Evolutionary conservation across 2,888 invertebrate genomes (phyloP).

Genomic region (Epistrophe grossulariae): DNA sequence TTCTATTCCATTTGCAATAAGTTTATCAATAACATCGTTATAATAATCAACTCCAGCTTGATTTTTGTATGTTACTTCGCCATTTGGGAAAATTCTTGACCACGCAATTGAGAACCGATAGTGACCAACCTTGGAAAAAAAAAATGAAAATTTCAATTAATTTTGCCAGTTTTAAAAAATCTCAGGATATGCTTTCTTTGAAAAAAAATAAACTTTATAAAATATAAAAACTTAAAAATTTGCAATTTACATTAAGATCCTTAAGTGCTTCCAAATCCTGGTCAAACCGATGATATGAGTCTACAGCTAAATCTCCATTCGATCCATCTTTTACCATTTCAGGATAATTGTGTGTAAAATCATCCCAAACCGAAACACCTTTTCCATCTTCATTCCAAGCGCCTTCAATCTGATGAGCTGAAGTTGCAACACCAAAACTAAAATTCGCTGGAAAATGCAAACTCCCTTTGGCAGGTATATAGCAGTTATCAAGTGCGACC

Average conservation of each 20-base stretch:
- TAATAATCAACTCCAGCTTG: conserved; percentile 84
- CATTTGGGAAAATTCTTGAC: conserved; percentile 87
- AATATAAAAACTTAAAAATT: too few relatives aligned
- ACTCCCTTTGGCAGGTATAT: conserved; percentile 49
- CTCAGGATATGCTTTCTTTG: too few relatives aligned
- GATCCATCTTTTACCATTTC: conserved; percentile 83
- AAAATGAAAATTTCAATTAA: neutral
- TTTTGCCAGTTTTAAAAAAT: too few relatives aligned
- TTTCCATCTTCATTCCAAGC: conserved; percentile 82
- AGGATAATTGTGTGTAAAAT: conserved; percentile 79
- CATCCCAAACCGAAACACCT: conserved; percentile 81
- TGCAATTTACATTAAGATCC: neutral
- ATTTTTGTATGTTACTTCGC: conserved; percentile 84
- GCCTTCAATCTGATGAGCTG: conserved; percentile 79
- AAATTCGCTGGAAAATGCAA: conserved; percentile 77
- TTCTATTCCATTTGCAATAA: conserved; percentile 86
- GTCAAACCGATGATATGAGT: conserved; percentile 86
- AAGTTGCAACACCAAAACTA: conserved; percentile 78
- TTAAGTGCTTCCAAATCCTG: conserved; percentile 86
- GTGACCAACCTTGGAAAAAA: conserved; percentile 80
- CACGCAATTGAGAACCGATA: conserved; percentile 87
- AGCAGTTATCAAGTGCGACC: neutral
- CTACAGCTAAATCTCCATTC: conserved; percentile 86
- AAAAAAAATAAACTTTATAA: too few relatives aligned
- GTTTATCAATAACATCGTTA: conserved; percentile 86